Evolutionary conservation across 2,888 invertebrate genomes (phyloP).

Genomic region (Mythimna albipuncta): DNA sequence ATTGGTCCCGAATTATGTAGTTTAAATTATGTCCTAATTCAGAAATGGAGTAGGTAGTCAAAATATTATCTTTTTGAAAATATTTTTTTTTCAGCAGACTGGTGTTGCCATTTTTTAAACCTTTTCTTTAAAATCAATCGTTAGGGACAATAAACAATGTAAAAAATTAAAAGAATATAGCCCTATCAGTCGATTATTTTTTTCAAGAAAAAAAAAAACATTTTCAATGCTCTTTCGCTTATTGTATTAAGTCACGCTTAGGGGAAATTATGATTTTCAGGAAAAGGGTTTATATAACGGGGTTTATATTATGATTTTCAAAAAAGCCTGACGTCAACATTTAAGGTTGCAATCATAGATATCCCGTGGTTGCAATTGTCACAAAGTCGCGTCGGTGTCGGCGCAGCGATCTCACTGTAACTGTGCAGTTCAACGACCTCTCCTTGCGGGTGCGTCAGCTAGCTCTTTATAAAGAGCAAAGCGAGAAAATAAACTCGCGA

Average conservation of each 20-base stretch:
- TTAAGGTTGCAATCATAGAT: constrained; percentile 72
- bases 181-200: background rate
- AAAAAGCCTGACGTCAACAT: constrained; percentile 37
- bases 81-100: background rate
- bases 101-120: background rate
- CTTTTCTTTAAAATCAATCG: background rate
- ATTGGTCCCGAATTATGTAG: background rate
- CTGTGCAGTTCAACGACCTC: constrained; percentile 83
- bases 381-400: constrained; percentile 71
- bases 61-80: background rate
- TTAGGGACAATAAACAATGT: background rate
- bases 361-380: constrained; percentile 76
- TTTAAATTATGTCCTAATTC: background rate
- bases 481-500: constrained; percentile 86
- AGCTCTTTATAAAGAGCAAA: constrained; percentile 87
- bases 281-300: background rate
- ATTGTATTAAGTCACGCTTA: background rate
- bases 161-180: background rate
- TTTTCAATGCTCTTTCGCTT: constrained; percentile 1
- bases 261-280: background rate
- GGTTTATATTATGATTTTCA: too few species aligned
- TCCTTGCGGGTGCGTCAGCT: constrained; percentile 85
- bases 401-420: constrained; percentile 78
- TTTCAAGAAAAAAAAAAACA: background rate
- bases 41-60: background rate